Conservation (phyloP, 2,113 vertebrate genomes). For the Marcusenius ussheri region DNA sequence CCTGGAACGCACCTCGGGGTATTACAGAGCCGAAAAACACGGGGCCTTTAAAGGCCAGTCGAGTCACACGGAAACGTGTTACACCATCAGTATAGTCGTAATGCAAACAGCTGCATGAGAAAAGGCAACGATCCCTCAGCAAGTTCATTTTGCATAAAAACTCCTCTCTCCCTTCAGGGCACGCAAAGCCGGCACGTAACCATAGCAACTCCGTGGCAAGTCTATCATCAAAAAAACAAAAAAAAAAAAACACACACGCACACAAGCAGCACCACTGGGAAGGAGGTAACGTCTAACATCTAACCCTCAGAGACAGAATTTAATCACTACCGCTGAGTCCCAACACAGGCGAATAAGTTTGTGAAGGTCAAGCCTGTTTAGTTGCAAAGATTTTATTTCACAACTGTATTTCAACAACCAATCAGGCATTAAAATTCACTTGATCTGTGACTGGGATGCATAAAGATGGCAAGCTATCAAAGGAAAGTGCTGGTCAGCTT, state of each 20-base stretch:
- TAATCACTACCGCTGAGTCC: background rate
- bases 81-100: background rate
- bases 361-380: background rate
- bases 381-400: background rate
- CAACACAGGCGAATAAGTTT: background rate
- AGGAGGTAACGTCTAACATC: background rate
- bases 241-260: background rate
- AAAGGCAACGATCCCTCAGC: background rate
- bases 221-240: background rate
- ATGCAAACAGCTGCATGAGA: background rate
- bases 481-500: background rate
- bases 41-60: background rate
- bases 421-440: background rate
- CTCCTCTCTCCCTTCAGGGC: conserved; percentile 40
- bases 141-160: conserved; percentile 39
- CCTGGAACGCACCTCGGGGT: background rate
- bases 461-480: background rate
- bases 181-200: conserved; percentile 48
- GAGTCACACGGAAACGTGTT: background rate
- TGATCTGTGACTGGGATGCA: background rate
- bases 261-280: background rate
- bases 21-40: background rate
- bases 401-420: background rate
- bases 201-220: conserved; percentile 55
- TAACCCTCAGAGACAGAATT: background rate